phyloP scores from a whole-genome alignment of 2,888 invertebrate species.

The Eupeodes latifasciatus region DNA sequence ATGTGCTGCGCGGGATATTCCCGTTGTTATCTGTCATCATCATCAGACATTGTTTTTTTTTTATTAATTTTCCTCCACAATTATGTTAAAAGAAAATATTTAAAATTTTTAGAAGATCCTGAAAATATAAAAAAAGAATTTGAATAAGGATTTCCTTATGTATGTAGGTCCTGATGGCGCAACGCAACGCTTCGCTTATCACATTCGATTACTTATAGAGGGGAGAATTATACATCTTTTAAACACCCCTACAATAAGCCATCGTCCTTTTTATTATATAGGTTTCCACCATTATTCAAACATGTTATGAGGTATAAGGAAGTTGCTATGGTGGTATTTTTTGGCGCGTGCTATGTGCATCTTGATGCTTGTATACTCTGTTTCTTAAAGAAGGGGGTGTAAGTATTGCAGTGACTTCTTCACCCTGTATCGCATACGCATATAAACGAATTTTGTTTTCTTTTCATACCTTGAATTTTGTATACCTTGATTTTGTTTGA shows the following conservation, averaged over 20 bases:
- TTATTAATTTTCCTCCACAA: conserved; percentile 12
- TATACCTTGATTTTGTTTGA: conserved; percentile 39
- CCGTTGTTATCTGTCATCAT: conserved; percentile 60
- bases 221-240: conserved; percentile 36
- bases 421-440: conserved; percentile 66
- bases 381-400: conserved; percentile 64
- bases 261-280: conserved; percentile 16
- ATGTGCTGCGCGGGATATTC: conserved; percentile 61
- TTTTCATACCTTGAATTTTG: not conserved
- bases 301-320: conserved; percentile 20
- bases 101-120: conserved; percentile 52
- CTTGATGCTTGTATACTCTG: conserved; percentile 36
- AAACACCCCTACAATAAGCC: conserved; percentile 50
- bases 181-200: conserved; percentile 47
- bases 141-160: conserved; percentile 52
- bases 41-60: conserved; percentile 18
- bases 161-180: not conserved
- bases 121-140: conserved; percentile 17
- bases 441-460: not conserved
- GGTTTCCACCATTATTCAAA: conserved; percentile 19
- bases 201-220: conserved; percentile 20
- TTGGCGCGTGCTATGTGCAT: conserved; percentile 74
- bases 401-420: conserved; percentile 70
- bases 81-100: conserved; percentile 39
- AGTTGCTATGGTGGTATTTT: conserved; percentile 12